These are phyloP conservation scores for Microctenopoma lineatum DNA, from an alignment of 2,797 vertebrate genomes.

Conservation along the genomic window DNA sequence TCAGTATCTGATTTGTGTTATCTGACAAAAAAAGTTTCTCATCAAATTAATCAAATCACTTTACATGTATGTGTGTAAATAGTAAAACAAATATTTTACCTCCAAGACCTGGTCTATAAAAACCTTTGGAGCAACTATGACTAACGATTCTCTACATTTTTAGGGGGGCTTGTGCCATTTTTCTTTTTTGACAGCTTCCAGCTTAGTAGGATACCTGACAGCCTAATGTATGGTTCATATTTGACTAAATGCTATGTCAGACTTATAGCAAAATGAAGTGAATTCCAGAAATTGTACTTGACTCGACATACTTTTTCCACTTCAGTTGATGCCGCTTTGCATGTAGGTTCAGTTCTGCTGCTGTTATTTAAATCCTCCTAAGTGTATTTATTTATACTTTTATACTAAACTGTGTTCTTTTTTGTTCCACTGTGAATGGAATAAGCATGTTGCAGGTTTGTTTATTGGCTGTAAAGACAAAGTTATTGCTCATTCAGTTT, in stretches of 20 bases:
- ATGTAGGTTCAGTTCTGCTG: conserved; percentile 15
- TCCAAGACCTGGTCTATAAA: neutral
- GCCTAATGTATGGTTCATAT: neutral
- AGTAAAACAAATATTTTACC: neutral
- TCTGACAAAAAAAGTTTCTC: neutral
- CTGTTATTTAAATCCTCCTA: conserved; percentile 14
- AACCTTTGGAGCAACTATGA: neutral
- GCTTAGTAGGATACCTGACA: neutral
- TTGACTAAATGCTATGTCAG: neutral
- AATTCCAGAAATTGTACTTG: neutral
- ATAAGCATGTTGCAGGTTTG: conserved; percentile 73
- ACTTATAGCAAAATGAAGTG: neutral
- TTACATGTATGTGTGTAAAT: neutral
- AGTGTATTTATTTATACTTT: conserved; percentile 41
- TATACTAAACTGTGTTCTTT: conserved; percentile 44
- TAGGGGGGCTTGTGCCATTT: neutral
- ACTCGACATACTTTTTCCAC: neutral
- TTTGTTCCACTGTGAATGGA: conserved; percentile 61
- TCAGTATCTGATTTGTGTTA: neutral
- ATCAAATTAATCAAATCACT: neutral
- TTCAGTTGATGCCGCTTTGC: neutral
- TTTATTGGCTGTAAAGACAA: conserved; percentile 79
- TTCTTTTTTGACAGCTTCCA: neutral
- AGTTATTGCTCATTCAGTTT: conserved; percentile 77
- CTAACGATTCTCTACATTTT: neutral